Evolutionary conservation across 2,113 vertebrate genomes (phyloP).

Genomic region (Acrocephalus kingi): DNA sequence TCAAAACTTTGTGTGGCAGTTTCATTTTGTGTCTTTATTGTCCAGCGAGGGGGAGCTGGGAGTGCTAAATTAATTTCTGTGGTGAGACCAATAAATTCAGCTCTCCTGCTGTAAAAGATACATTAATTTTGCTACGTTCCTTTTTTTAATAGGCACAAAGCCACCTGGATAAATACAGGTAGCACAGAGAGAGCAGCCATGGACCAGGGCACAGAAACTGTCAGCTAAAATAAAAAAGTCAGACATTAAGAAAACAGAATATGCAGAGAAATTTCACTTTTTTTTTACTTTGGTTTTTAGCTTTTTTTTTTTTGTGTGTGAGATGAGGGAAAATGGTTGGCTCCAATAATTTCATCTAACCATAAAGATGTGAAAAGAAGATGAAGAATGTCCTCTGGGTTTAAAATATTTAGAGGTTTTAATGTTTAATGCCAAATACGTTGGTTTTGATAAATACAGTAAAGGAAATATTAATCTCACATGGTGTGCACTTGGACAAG

Average conservation of each 20-base stretch:
- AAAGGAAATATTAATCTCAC: not conserved
- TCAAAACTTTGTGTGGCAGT: conserved; percentile 6
- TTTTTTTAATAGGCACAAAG: conserved; percentile 12
- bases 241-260: not conserved
- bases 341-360: not conserved
- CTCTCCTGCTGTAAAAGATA: conserved; percentile 10
- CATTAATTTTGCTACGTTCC: conserved; percentile 39
- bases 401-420: conserved; percentile 28
- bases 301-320: not conserved
- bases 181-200: not conserved
- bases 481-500: fast-evolving
- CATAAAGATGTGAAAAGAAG: not conserved
- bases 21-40: conserved; percentile 30
- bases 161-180: conserved; percentile 28
- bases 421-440: conserved; percentile 9
- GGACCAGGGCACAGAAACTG: not conserved
- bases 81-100: conserved; percentile 44
- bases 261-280: not conserved
- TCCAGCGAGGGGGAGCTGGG: conserved; percentile 18
- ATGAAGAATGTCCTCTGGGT: not conserved
- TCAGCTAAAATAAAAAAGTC: not conserved
- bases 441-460: conserved; percentile 4
- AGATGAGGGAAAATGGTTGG: not conserved
- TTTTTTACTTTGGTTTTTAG: not conserved
- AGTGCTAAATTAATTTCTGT: conserved; percentile 40